These are phyloP conservation scores for Chrysaora quinquecirrha DNA, from an alignment of 30 jellyfish, hydroid and myxozoan species.

Conservation along the genomic window DNA sequence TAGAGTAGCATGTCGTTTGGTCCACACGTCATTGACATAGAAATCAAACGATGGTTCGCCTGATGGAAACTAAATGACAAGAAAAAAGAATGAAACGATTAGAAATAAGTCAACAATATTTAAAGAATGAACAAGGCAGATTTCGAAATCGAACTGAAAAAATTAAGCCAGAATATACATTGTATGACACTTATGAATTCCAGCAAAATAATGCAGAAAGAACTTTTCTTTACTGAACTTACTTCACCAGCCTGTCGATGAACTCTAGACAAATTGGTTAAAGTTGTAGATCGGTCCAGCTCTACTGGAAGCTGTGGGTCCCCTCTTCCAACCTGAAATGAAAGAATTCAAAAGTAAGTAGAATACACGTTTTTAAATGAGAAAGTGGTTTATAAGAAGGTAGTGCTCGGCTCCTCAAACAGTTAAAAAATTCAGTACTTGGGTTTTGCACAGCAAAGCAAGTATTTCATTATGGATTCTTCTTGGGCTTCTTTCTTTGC, in stretches of 20 bases:
- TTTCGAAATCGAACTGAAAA: too few relatives aligned
- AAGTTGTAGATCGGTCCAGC: conserved; percentile 62
- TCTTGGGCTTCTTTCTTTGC: too few relatives aligned
- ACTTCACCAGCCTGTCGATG: conserved; percentile 72
- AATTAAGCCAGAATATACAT: too few relatives aligned
- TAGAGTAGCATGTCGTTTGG: conserved; percentile 60
- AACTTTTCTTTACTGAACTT: background rate
- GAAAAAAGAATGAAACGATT: background rate
- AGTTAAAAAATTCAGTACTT: too few relatives aligned
- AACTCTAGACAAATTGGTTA: conserved; percentile 23
- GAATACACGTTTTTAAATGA: too few relatives aligned
- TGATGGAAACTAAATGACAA: conserved; percentile 53
- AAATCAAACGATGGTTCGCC: conserved; percentile 76
- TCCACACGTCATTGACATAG: conserved; percentile 79
- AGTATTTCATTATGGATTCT: too few relatives aligned
- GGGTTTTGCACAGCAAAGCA: too few relatives aligned
- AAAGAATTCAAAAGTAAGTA: background rate
- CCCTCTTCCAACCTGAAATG: conserved; percentile 55
- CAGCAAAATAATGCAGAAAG: too few relatives aligned
- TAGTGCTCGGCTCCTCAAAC: too few relatives aligned
- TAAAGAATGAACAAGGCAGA: too few relatives aligned
- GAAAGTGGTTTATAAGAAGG: too few relatives aligned
- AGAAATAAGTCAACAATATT: background rate
- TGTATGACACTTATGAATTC: background rate
- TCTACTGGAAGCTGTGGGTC: conserved; percentile 59